These are phyloP conservation scores for Hippocampus mohnikei DNA, from an alignment of 2,113 vertebrate species.

Conservation along the genomic window DNA sequence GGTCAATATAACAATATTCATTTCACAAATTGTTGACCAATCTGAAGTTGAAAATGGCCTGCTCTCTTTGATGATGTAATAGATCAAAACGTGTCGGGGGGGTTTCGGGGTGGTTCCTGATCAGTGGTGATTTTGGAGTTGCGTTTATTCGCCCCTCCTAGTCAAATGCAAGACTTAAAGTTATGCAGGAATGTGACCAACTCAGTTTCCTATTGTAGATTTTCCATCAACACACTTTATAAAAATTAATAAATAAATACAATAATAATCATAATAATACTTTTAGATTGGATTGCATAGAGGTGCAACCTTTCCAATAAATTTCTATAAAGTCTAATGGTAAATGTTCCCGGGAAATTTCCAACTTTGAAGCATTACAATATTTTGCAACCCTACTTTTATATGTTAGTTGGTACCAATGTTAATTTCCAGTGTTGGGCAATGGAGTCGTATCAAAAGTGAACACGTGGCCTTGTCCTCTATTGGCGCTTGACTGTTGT, in stretches of 20 bases:
- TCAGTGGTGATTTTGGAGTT: background rate
- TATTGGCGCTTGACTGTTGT: slow-evolving; percentile 13
- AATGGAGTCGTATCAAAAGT: background rate
- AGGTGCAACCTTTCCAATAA: background rate
- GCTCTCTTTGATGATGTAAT: too few relatives aligned
- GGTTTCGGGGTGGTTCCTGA: too few relatives aligned
- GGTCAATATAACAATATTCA: too few relatives aligned
- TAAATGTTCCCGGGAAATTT: background rate
- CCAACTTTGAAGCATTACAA: background rate
- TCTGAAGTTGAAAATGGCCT: background rate
- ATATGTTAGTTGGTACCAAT: background rate
- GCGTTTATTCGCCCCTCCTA: background rate
- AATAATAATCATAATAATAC: background rate
- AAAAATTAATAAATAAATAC: too few relatives aligned
- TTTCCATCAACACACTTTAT: too few relatives aligned
- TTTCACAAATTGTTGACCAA: too few relatives aligned
- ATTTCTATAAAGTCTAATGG: background rate
- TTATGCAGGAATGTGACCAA: background rate
- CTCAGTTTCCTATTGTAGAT: too few relatives aligned
- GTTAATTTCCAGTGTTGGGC: background rate
- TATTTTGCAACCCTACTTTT: background rate
- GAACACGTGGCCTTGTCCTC: slow-evolving; percentile 1
- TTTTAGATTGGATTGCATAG: background rate
- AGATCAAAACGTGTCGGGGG: too few relatives aligned
- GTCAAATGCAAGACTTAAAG: background rate